Percentiles rank a stretch among this genome's conserved stretches.
These are phyloP conservation scores for Drosophila trapezifrons DNA, from an alignment of 1,140 invertebrate species.

Conservation along the genomic window DNA sequence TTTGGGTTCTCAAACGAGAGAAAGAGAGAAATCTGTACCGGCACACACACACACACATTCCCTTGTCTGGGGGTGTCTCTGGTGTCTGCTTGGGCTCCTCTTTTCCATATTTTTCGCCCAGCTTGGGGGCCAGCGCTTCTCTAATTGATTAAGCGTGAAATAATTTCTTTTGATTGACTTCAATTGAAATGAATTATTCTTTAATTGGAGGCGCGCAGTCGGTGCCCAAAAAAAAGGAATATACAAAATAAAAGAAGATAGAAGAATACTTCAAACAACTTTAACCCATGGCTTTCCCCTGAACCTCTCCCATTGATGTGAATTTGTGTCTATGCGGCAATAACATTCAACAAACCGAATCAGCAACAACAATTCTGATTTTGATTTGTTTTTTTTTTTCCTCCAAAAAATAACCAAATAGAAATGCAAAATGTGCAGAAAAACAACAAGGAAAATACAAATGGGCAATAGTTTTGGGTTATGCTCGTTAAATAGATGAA, in stretches of 20 bases:
- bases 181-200: constrained; percentile 82
- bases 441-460: constrained; percentile 12
- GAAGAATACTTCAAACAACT: constrained; percentile 23
- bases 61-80: constrained; percentile 26
- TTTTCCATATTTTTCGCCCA: constrained; percentile 17
- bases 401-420: constrained; percentile 26
- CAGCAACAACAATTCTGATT: constrained; percentile 57
- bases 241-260: neutral
- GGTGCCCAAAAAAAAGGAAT: constrained; percentile 29
- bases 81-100: constrained; percentile 13
- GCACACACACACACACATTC: constrained; percentile 20
- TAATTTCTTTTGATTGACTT: constrained; percentile 82
- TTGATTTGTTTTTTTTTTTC: constrained; percentile 40
- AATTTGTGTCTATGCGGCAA: constrained; percentile 68
- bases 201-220: constrained; percentile 70
- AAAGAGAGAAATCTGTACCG: constrained; percentile 51
- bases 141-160: constrained; percentile 82
- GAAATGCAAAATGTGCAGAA: constrained; percentile 63
- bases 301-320: constrained; percentile 29
- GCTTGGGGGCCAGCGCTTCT: constrained; percentile 20
- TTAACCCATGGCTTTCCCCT: constrained; percentile 8
- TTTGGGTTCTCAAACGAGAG: neutral
- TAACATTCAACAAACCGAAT: constrained; percentile 31
- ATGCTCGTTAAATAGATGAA: neutral
- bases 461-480: constrained; percentile 11